phyloP scores from a whole-genome alignment of 2,797 vertebrate genomes.

The Diceros bicornis region DNA sequence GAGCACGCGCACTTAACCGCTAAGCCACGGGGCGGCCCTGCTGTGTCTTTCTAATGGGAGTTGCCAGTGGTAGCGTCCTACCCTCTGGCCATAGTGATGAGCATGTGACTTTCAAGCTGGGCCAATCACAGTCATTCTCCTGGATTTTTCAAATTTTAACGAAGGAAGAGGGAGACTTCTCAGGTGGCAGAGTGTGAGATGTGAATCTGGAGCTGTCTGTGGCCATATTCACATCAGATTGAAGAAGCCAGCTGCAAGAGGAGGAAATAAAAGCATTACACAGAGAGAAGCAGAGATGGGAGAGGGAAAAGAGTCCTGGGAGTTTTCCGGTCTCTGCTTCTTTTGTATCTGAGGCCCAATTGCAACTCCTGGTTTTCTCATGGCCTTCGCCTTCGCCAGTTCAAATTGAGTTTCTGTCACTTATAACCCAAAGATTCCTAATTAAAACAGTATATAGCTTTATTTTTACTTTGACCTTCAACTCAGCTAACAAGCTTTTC shows the following conservation, averaged over 20 bases:
- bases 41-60: background rate
- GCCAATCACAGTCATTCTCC: background rate
- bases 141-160: background rate
- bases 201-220: background rate
- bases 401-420: conserved; percentile 24
- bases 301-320: background rate
- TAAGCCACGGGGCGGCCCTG: no score
- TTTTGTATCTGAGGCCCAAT: background rate
- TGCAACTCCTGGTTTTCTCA: background rate
- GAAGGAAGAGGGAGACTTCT: background rate
- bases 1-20: no score
- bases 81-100: background rate
- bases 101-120: background rate
- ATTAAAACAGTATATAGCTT: background rate
- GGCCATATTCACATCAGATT: background rate
- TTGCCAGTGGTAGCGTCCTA: background rate
- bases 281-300: background rate
- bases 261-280: background rate
- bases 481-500: background rate
- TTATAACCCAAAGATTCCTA: background rate
- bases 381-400: background rate
- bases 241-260: background rate
- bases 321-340: background rate
- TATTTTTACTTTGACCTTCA: conserved; percentile 38
- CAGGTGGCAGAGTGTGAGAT: background rate